Evolutionary conservation across 2,113 vertebrate genomes (phyloP), one percentile per base, ranked within the genome.

Genomic region (Platysternon megacephalum): DNA sequence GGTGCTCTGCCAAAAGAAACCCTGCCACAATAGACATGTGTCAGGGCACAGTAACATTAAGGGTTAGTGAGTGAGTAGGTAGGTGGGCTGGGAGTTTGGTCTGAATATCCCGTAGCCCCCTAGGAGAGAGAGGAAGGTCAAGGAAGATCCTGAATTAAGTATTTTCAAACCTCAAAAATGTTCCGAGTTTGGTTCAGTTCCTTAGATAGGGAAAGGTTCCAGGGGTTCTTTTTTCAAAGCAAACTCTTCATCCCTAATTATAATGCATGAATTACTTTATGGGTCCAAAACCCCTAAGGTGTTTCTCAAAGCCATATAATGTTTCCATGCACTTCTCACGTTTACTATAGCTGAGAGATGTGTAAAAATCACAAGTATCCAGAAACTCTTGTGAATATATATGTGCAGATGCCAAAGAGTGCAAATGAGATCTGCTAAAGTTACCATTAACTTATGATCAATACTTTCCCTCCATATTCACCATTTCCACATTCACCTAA

Each of bases 401-500:
- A 42, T 42, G 85, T 90, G 76, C 68, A 91, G 85, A 93, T 32
- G 26, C 78, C 0, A 1, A 48, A 84, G 89, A 82, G 29, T 44
- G 94, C 85, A 94, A 95, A 89, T 91, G 88, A 89, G 91, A 85
- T 84, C 48, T 93, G 42, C 48, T 94, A 68, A 68, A 82, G 76
- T 87, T 82, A 65, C 29, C 24, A 55, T 91, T 94, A 89, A 82
- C 42, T 89, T 86, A n/a, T 12, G 80, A 26, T 19, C 65, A 89
- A 52, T 90, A 76, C 74, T 87, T 86, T 86, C 49, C 13, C 42
- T 21, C 21, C 14, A 5, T 4, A 81, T 81, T 89, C 29, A 35
- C 32, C 2, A 65, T 53, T 35, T 86, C 2, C n/a, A n/a, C n/a
- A n/a, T n/a, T n/a, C n/a, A n/a, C n/a, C 29, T 80, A 78, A 79